These are phyloP conservation scores for Naso thynnoides DNA, from an alignment of 2,797 vertebrate species.

Conservation along the genomic window DNA sequence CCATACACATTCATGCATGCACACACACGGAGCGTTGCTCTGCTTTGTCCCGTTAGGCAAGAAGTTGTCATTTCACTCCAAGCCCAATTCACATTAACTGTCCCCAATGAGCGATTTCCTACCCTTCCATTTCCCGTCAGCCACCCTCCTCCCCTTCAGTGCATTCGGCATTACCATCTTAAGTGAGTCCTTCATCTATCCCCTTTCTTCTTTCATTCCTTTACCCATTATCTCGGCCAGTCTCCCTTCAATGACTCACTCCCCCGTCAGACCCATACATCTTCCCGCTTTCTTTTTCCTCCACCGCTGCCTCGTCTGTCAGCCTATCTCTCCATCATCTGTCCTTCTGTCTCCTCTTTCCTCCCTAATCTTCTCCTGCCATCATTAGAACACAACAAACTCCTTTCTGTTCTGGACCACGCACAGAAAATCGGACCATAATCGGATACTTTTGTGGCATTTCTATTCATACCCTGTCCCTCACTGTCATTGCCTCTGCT, in stretches of 20 bases:
- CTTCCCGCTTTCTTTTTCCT: conserved; percentile 73
- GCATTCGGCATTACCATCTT: conserved; percentile 81
- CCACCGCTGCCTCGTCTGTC: conserved; percentile 68
- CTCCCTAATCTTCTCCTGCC: conserved; percentile 67
- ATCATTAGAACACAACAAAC: conserved; percentile 71
- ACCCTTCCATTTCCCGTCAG: conserved; percentile 66
- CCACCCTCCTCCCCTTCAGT: conserved; percentile 46
- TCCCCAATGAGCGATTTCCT: conserved; percentile 81
- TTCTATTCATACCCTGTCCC: conserved; percentile 47
- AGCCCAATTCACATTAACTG: conserved; percentile 78
- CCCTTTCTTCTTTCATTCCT: conserved; percentile 73
- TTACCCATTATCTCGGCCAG: conserved; percentile 79
- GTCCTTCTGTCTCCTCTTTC: conserved; percentile 65
- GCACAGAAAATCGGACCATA: conserved; percentile 44
- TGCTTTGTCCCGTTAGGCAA: conserved; percentile 71
- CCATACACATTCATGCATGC: conserved; percentile 35
- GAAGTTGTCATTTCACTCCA: conserved; percentile 80
- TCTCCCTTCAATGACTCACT: conserved; percentile 83
- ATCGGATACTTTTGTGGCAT: conserved; percentile 56
- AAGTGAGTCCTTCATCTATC: conserved; percentile 83
- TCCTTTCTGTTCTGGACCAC: conserved; percentile 33
- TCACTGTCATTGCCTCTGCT: conserved; percentile 30
- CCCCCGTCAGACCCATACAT: conserved; percentile 77
- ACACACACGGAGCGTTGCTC: conserved; percentile 34
- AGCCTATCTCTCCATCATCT: conserved; percentile 77